Evolutionary conservation across 2,888 invertebrate species (phyloP).

Genomic region (Chalcosyrphus nemorum): DNA sequence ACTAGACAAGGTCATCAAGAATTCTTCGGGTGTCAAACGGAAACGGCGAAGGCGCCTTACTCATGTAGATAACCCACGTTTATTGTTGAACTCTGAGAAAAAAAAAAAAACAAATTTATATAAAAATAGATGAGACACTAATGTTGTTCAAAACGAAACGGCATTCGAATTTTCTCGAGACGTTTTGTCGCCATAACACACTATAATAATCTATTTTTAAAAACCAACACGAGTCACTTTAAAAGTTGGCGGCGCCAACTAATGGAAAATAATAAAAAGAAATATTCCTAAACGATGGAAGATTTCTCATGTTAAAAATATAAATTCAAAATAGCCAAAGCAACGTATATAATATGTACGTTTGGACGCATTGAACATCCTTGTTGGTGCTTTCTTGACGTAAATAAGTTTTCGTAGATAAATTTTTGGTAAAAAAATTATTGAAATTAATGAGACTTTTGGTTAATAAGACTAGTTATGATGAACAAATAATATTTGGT

Average conservation of each 20-base stretch:
- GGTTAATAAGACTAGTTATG: too few species aligned
- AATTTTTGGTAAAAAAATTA: not conserved
- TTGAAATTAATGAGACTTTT: not conserved
- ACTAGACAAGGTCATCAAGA: conserved; percentile 35
- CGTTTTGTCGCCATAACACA: conserved; percentile 51
- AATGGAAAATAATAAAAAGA: conserved; percentile 47
- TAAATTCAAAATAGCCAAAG: conserved; percentile 33
- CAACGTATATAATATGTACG: conserved; percentile 4
- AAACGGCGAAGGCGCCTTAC: conserved; percentile 38
- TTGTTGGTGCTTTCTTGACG: conserved; percentile 7
- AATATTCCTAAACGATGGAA: conserved; percentile 42
- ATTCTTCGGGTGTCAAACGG: conserved; percentile 4
- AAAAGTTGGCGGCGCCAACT: conserved; percentile 62
- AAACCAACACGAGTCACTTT: conserved; percentile 50
- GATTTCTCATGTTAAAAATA: conserved; percentile 56
- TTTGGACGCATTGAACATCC: not conserved
- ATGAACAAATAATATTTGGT: too few species aligned
- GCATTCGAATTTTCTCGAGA: conserved; percentile 61
- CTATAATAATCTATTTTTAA: conserved; percentile 49
- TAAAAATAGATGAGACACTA: conserved; percentile 7
- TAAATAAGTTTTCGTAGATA: conserved; percentile 16
- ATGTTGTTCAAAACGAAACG: conserved; percentile 5
- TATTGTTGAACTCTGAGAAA: not conserved
- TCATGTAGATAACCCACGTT: conserved; percentile 22
- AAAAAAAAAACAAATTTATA: not conserved